phyloP scores from a whole-genome alignment of 1,140 invertebrate genomes.

The Drosophila kanapiae region DNA sequence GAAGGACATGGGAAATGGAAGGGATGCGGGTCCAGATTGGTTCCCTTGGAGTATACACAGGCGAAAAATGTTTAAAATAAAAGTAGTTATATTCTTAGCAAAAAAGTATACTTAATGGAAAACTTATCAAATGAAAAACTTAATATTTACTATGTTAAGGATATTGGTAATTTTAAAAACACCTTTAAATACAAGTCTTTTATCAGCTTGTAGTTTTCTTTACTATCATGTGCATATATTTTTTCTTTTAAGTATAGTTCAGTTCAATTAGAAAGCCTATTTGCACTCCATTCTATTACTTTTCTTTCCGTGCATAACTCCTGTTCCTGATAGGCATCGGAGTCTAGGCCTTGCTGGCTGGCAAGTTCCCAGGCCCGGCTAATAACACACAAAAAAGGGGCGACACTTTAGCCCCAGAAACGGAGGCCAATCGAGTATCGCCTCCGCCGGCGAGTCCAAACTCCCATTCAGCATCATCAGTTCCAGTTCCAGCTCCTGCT shows the following conservation, averaged over 20 bases:
- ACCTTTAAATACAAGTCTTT: background rate
- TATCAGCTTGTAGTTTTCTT: background rate
- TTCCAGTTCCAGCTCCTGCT: conserved; percentile 14
- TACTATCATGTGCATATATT: background rate
- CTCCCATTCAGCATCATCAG: conserved; percentile 24
- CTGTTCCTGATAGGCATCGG: conserved; percentile 55
- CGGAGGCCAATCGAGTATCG: conserved; percentile 56
- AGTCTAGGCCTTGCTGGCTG: conserved; percentile 26
- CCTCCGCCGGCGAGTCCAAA: conserved; percentile 14
- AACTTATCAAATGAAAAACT: too few relatives aligned
- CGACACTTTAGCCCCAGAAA: conserved; percentile 58
- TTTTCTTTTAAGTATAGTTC: background rate
- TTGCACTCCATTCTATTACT: background rate
- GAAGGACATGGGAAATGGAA: conserved; percentile 22
- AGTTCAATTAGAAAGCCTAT: background rate
- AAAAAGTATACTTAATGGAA: background rate
- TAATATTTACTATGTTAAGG: too few relatives aligned
- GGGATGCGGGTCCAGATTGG: conserved; percentile 33
- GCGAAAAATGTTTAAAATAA: background rate
- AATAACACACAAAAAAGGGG: conserved; percentile 35
- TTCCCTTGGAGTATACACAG: conserved; percentile 28
- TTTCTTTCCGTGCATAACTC: conserved; percentile 11
- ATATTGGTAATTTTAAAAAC: background rate
- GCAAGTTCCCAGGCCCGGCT: conserved; percentile 40
- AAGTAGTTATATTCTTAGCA: background rate